A percentile compares a stretch with the other conserved stretches of the same genome.
phyloP scores from a whole-genome alignment of 2,797 vertebrate genomes.

The Acipenser transmontanus region DNA sequence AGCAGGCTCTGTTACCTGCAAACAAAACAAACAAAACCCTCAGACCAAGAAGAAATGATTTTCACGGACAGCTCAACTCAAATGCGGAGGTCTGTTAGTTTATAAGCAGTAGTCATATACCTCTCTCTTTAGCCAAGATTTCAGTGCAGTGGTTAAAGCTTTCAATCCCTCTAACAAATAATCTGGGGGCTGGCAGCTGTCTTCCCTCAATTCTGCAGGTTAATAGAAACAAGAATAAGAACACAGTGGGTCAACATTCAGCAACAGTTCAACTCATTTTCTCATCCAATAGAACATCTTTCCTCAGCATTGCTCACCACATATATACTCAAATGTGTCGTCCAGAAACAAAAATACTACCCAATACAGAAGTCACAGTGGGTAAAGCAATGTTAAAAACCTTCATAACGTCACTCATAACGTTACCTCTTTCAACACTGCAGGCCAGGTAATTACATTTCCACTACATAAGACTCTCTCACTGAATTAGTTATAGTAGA shows the following conservation, averaged over 20 bases:
- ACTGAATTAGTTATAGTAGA: too few species aligned
- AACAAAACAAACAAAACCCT: constrained; percentile 7
- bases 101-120: constrained; percentile 47
- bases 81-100: background rate
- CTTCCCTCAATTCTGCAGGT: constrained; percentile 81
- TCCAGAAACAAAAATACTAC: too few species aligned
- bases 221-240: background rate
- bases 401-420: too few species aligned
- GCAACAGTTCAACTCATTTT: background rate
- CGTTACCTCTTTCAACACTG: too few species aligned
- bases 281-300: too few species aligned
- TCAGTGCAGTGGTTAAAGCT: constrained; percentile 88
- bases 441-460: too few species aligned
- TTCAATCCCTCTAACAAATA: constrained; percentile 92
- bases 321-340: too few species aligned
- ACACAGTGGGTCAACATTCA: background rate
- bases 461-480: too few species aligned
- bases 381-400: too few species aligned
- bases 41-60: constrained; percentile 20
- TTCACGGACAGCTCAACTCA: background rate
- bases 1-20: constrained; percentile 79
- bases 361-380: too few species aligned
- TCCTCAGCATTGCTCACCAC: too few species aligned
- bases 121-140: constrained; percentile 93
- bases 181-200: constrained; percentile 79